These are phyloP conservation scores for Chymomyza caudatula DNA, from an alignment of 2,888 invertebrate species.

Conservation along the genomic window DNA sequence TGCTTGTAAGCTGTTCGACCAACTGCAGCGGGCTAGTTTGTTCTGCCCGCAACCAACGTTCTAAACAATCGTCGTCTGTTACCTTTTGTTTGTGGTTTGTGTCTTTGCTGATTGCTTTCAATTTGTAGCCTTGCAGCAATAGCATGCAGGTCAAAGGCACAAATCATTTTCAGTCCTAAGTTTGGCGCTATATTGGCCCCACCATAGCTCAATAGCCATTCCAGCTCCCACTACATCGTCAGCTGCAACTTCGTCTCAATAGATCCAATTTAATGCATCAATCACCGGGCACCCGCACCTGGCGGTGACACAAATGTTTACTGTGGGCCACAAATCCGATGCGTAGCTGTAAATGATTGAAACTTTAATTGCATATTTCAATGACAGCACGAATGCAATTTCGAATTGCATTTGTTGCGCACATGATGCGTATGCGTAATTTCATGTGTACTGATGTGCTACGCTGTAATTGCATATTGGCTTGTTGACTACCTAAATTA, in stretches of 20 bases:
- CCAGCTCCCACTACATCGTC: not conserved
- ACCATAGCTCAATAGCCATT: not conserved
- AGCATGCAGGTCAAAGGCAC: conserved; percentile 6
- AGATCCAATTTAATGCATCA: not conserved
- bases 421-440: not conserved
- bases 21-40: not conserved
- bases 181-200: not conserved
- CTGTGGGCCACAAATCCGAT: not conserved
- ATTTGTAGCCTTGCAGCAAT: not conserved
- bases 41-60: not conserved
- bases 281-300: not conserved
- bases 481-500: not conserved
- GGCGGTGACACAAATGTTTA: not conserved
- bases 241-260: not conserved
- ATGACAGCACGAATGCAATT: not conserved
- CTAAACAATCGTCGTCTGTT: not conserved
- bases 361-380: conserved; percentile 2
- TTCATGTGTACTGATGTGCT: not conserved
- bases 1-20: not conserved
- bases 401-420: not conserved
- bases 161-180: not conserved
- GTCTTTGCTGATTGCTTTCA: not conserved
- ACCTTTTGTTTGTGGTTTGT: not conserved
- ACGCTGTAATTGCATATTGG: not conserved
- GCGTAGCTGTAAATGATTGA: not conserved